These are phyloP conservation scores for Drosophila tani DNA, from an alignment of 1,140 invertebrate genomes.

Conservation along the genomic window DNA sequence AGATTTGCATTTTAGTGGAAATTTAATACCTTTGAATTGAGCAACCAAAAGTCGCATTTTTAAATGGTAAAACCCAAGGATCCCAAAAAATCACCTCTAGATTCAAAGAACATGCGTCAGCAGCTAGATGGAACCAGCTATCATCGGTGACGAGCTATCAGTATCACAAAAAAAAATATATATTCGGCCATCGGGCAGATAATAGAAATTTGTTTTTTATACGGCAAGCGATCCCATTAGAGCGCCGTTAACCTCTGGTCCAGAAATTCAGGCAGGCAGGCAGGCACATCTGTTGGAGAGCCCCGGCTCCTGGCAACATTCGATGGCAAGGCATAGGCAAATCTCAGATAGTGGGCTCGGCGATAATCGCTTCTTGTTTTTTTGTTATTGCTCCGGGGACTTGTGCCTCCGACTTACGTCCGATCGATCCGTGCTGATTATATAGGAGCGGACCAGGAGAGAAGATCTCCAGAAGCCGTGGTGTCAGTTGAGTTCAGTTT, in stretches of 20 bases:
- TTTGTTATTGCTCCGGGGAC: constrained; percentile 29
- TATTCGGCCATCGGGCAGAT: constrained; percentile 10
- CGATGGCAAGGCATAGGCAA: constrained; percentile 17
- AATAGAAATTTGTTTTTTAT: constrained; percentile 56
- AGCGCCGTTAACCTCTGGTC: constrained; percentile 48
- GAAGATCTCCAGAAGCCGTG: constrained; percentile 33
- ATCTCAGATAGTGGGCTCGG: constrained; percentile 51
- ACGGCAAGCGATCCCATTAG: constrained; percentile 31
- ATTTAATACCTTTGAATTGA: not conserved
- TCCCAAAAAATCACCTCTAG: not conserved
- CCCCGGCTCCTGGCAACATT: constrained; percentile 54
- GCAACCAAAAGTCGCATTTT: not conserved
- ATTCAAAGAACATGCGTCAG: constrained; percentile 30
- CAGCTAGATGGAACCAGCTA: constrained; percentile 20
- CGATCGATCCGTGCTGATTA: constrained; percentile 37
- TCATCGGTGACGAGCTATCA: constrained; percentile 20
- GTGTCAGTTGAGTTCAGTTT: constrained; percentile 31
- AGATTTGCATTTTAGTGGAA: not conserved
- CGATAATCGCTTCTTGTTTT: constrained; percentile 51
- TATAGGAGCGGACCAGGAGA: constrained; percentile 28
- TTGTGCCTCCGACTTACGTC: constrained; percentile 23
- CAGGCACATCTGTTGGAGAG: constrained; percentile 46
- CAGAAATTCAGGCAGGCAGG: constrained; percentile 17
- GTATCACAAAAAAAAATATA: not conserved
- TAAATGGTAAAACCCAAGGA: constrained; percentile 4